These are phyloP conservation scores for Dryas iulia DNA, from an alignment of 1,140 invertebrate species.

Conservation along the genomic window DNA sequence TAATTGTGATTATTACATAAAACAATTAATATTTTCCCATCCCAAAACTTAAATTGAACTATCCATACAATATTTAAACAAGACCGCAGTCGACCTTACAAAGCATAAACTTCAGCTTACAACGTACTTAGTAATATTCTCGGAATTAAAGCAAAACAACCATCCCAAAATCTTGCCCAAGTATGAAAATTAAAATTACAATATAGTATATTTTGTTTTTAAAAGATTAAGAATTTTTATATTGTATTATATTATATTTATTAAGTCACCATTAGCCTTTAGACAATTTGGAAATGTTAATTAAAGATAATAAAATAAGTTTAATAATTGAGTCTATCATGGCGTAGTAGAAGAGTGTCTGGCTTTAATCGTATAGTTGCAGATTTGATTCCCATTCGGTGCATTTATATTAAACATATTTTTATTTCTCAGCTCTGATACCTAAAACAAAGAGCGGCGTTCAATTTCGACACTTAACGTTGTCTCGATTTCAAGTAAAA, in stretches of 20 bases:
- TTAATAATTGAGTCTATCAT: no score
- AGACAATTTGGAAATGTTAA: no score
- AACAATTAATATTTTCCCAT: conserved; percentile 31
- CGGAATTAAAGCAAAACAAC: conserved; percentile 37
- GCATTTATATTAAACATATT: no score
- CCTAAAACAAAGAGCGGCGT: no score
- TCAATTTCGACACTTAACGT: no score
- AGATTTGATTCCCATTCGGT: no score
- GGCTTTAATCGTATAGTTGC: no score
- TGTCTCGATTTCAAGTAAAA: no score
- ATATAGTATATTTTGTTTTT: conserved; percentile 18
- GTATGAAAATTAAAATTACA: conserved; percentile 10
- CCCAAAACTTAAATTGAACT: conserved; percentile 28
- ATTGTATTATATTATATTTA: neutral
- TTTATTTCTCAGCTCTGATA: no score
- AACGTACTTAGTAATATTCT: conserved; percentile 33
- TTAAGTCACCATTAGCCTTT: neutral
- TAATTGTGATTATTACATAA: no score
- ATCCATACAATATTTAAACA: conserved; percentile 33
- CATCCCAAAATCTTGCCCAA: conserved; percentile 27
- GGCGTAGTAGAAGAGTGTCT: no score
- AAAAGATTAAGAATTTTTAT: conserved; percentile 5
- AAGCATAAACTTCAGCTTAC: conserved; percentile 29
- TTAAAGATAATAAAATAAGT: no score
- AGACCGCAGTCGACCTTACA: conserved; percentile 30